Evolutionary conservation across 2,888 invertebrate species (phyloP), one percentile per base, ranked within the genome.

Genomic region (Eudemis profundana): DNA sequence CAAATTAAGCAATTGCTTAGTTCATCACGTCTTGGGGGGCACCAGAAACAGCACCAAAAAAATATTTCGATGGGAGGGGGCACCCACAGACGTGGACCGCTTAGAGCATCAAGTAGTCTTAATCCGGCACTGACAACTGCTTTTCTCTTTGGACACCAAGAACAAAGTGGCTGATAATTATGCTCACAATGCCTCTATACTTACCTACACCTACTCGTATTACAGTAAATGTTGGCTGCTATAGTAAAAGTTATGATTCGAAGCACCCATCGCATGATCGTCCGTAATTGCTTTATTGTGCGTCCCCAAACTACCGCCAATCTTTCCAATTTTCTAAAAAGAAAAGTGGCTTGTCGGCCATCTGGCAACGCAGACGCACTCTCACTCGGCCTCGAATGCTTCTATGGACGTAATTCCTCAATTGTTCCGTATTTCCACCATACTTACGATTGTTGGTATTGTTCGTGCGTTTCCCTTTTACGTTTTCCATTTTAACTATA

Each of bases 301-400:
- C 17, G 5, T 42, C 36, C 23, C 8, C 40, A 14, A 57, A 46
- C 40, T 56, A 14, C 42, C 21, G 46, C 12, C 33, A 36, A 54
- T 62, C 38, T 47, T 47, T 47, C 36, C 46, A 38, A 47, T 60
- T 60, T 65, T 50, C 59, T 54, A 54, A 54, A 56, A 62, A 64
- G 64, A 59, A 57, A 63, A 57, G 50, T 51, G 59, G 42, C 44
- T 42, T n/a, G 4, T 27, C 27, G 42, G 17, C 42, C n/a, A 42
- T 56, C 42, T 56, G 42, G 29, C 29, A 29, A 29, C 44, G 19
- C 42, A 15, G 42, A 56, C 15, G 19, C n/a, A 29, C 56, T 44
- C 56, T 56, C 56, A 17, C 56, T 44, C 56, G n/a, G 23, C 23
- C 36, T 53, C 47, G 10, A 50, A 44, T 8, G 27, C 40, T 19